Conservation (phyloP, 1,140 invertebrate species). For the Pseudomyrmex dendroicus region DNA sequence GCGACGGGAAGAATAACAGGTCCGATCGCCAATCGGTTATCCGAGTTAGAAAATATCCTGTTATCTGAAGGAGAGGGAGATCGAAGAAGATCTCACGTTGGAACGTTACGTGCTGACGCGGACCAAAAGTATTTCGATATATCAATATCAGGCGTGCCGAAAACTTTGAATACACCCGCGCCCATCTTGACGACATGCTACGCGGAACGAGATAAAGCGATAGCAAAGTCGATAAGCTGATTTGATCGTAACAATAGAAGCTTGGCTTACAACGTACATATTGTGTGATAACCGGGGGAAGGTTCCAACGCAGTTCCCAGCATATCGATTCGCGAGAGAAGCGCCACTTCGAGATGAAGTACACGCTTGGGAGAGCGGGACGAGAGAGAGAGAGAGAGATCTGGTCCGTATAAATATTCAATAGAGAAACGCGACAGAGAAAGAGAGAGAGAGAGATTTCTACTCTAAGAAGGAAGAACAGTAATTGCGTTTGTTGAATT, state of each 20-base stretch:
- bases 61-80: constrained; percentile 49
- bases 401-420: constrained; percentile 49
- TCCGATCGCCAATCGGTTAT: constrained; percentile 37
- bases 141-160: constrained; percentile 75
- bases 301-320: constrained; percentile 38
- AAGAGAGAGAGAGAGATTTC: constrained; percentile 8
- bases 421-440: constrained; percentile 7
- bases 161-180: constrained; percentile 74
- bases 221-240: constrained; percentile 69
- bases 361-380: constrained; percentile 32
- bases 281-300: constrained; percentile 53
- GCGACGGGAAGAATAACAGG: constrained; percentile 7
- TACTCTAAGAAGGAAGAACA: background rate
- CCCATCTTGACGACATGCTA: constrained; percentile 60
- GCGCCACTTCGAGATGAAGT: constrained; percentile 35
- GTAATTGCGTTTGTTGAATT: background rate
- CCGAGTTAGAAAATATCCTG: constrained; percentile 65
- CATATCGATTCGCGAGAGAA: constrained; percentile 51
- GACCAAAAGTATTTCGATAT: constrained; percentile 73
- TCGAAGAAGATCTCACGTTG: constrained; percentile 54
- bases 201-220: constrained; percentile 48
- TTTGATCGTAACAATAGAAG: constrained; percentile 60
- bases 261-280: constrained; percentile 57
- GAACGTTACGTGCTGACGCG: constrained; percentile 64
- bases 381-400: background rate